phyloP scores from a whole-genome alignment of 2,113 vertebrate genomes.

The Henicopernis longicauda region DNA sequence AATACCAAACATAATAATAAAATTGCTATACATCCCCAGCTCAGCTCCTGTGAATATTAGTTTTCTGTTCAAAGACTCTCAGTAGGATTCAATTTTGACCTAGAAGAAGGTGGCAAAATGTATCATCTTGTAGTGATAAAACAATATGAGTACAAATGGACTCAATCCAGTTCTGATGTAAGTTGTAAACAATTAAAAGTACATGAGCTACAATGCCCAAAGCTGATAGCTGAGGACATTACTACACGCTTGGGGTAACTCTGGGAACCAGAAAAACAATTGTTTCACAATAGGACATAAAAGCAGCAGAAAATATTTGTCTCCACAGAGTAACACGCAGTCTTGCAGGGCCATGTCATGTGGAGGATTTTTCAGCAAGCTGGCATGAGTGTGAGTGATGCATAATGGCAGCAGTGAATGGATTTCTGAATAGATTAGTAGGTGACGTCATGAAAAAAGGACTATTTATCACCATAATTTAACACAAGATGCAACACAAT shows the following conservation, averaged over 20 bases:
- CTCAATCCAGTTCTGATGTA: constrained; percentile 64
- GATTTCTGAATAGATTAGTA: constrained; percentile 77
- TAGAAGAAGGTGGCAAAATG: constrained; percentile 74
- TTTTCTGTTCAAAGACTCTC: constrained; percentile 69
- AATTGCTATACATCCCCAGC: constrained; percentile 67
- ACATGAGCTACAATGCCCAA: constrained; percentile 64
- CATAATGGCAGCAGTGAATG: constrained; percentile 67
- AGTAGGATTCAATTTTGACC: constrained; percentile 69
- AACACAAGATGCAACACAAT: constrained; percentile 73
- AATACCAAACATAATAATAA: constrained; percentile 72
- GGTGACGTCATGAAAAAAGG: constrained; percentile 74
- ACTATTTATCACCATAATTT: constrained; percentile 80
- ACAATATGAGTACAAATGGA: constrained; percentile 67
- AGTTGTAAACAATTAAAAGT: constrained; percentile 75
- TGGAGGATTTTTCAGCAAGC: constrained; percentile 49
- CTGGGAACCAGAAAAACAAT: constrained; percentile 65
- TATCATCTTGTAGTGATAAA: constrained; percentile 66
- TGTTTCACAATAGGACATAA: constrained; percentile 70
- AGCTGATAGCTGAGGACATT: constrained; percentile 66
- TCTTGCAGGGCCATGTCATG: constrained; percentile 45
- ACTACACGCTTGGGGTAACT: constrained; percentile 68
- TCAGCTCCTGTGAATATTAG: constrained; percentile 70
- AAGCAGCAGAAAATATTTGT: constrained; percentile 69
- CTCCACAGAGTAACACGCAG: constrained; percentile 32
- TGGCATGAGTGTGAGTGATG: constrained; percentile 69